Conservation (phyloP, 2,797 vertebrate genomes). For the Intellagama lesueurii region DNA sequence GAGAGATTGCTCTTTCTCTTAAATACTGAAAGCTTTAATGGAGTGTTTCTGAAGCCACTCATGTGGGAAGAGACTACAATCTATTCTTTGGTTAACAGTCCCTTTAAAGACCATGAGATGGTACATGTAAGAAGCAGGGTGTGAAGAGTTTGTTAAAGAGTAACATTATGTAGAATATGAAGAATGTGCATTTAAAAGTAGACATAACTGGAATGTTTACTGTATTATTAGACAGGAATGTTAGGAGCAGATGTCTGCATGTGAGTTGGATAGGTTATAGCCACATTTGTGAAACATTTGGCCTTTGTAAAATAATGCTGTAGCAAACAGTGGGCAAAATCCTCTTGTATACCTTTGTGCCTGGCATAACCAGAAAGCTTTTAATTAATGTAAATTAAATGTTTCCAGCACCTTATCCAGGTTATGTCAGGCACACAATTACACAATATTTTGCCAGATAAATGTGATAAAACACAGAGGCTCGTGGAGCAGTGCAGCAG, state of each 20-base stretch:
- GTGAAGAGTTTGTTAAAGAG: slow-evolving; percentile 85
- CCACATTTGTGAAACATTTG: slow-evolving; percentile 58
- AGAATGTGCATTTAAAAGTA: slow-evolving; percentile 83
- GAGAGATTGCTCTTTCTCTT: slow-evolving; percentile 81
- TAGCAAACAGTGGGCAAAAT: slow-evolving; percentile 56
- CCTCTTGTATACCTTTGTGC: no score
- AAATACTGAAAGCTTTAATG: slow-evolving; percentile 88
- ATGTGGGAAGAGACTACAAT: slow-evolving; percentile 85
- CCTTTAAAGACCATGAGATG: slow-evolving; percentile 86
- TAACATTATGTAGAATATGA: slow-evolving; percentile 83
- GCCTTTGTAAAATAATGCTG: slow-evolving; percentile 34
- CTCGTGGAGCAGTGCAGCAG: no score
- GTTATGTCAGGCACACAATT: no score
- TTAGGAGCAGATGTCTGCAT: slow-evolving; percentile 70
- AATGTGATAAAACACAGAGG: background rate
- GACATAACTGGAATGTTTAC: slow-evolving; percentile 67
- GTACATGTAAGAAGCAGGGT: slow-evolving; percentile 84
- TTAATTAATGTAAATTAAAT: no score
- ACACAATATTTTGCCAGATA: no score
- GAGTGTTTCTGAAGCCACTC: slow-evolving; percentile 85
- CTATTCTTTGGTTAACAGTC: slow-evolving; percentile 94
- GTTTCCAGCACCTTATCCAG: no score
- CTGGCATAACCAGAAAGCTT: no score
- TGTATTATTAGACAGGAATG: slow-evolving; percentile 75
- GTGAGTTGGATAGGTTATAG: slow-evolving; percentile 68